These are phyloP conservation scores for Sapayoa aenigma DNA, from an alignment of 2,113 vertebrate species.

Conservation along the genomic window DNA sequence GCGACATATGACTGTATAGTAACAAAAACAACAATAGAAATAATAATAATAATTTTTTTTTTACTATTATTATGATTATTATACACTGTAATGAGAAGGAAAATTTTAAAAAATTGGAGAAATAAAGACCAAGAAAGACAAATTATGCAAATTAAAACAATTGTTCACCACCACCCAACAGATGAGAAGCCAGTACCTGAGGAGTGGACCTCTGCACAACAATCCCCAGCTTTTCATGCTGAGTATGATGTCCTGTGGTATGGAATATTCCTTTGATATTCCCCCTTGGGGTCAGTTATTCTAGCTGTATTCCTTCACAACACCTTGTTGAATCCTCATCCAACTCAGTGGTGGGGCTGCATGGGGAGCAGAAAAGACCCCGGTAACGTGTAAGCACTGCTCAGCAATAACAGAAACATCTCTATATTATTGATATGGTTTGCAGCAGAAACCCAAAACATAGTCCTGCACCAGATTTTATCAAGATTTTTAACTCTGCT, in stretches of 20 bases:
- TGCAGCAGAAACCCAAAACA: background rate
- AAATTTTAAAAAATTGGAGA: background rate
- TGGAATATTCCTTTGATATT: background rate
- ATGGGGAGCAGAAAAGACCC: background rate
- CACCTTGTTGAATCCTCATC: background rate
- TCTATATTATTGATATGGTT: background rate
- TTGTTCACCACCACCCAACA: background rate
- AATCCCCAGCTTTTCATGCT: background rate
- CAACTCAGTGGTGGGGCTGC: fast-evolving
- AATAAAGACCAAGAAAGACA: background rate
- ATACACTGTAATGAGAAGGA: too few relatives aligned
- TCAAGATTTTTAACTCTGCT: background rate
- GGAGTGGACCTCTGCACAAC: background rate
- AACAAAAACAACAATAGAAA: too few relatives aligned
- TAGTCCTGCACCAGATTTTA: background rate
- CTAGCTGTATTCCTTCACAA: background rate
- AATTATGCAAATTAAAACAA: background rate
- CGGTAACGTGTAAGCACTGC: too few relatives aligned
- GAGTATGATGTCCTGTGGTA: background rate
- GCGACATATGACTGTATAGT: too few relatives aligned
- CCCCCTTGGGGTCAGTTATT: background rate
- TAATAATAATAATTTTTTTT: background rate
- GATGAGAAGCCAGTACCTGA: background rate
- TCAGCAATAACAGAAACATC: background rate
- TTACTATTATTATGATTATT: too few relatives aligned